A percentile compares a stretch with the other conserved stretches of the same genome.
phyloP scores from a whole-genome alignment of 2,888 invertebrate genomes.

The Acanthosoma haemorrhoidale region DNA sequence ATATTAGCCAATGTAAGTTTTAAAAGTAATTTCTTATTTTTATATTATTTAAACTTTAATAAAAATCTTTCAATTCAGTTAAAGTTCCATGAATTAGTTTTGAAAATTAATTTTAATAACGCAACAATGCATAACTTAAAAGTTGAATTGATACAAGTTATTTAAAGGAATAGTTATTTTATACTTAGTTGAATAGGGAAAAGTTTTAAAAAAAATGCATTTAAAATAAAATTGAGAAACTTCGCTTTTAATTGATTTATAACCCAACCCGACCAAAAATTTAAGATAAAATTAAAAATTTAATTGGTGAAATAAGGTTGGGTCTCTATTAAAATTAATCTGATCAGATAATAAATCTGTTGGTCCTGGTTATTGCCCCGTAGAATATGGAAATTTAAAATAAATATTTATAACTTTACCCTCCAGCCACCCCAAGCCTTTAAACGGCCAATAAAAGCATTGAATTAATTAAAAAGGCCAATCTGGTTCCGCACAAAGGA shows the following conservation, averaged over 20 bases:
- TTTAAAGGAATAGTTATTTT: no score
- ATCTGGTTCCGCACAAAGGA: neutral
- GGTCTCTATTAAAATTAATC: neutral
- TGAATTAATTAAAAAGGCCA: constrained; percentile 21
- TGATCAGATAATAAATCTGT: constrained; percentile 2
- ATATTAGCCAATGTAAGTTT: no score
- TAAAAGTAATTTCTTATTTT: no score
- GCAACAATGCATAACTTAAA: no score
- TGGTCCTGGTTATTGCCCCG: neutral
- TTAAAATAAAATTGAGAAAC: neutral
- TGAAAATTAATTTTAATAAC: no score
- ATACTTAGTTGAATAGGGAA: no score
- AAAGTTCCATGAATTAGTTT: no score
- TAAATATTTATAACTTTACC: constrained; percentile 26
- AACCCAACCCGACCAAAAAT: no score
- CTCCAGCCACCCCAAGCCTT: neutral
- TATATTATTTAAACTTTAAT: no score
- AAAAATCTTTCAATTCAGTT: no score
- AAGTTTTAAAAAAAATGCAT: neutral
- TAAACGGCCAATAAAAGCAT: constrained; percentile 25
- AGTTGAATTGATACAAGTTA: no score
- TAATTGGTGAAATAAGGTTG: neutral
- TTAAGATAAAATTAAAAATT: neutral
- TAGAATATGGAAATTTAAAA: constrained; percentile 14
- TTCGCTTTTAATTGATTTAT: neutral